Evolutionary conservation across 2,888 invertebrate genomes (phyloP), one percentile per base, ranked within the genome.

Genomic region (Dryobota labecula): DNA sequence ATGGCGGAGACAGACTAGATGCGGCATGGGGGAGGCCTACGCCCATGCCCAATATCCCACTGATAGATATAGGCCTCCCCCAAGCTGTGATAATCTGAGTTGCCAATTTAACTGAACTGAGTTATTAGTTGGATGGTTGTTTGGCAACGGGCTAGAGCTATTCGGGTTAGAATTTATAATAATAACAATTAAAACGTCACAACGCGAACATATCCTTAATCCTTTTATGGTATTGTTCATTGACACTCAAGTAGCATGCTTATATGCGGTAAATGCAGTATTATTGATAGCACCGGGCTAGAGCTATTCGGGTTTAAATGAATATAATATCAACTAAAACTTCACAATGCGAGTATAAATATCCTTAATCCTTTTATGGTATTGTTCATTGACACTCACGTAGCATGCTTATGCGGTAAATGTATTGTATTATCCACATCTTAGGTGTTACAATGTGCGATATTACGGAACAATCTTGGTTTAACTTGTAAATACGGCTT

Each of bases 161-260:
- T 6, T 36, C 8, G 36, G 36, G 4, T 36, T 36, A 36, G 33
- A 33, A 33, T 33, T 2, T 33, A 3, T 33, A 2, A 6, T 33
- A 33, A 6, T 33, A 36, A 8, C 5, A 36, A 36, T 5, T 36
- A 36, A 36, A 36, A 36, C 36, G 7, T 36, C 36, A 36, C 36
- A 36, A 36, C 8, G 7, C 36, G 36, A 36, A 36, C 36, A 36
- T 8, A 36, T 36, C 36, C 36, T 36, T 27, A 61, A 15, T 45
- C 74, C 71, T 54, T 63, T 3, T 18, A 45, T 0, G 36, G 74
- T 45, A 20, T 43, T 38, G 11, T 73, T 30, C 36, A 73, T 38
- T n/a, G 6, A n/a, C 5, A 66, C 8, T 20, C 6, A 24, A 70
- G 8, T 57, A 24, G 27, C 11, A 20, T 15, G 30, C 11, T 13